Base-by-base conservation (phyloP, 2,888 invertebrate species). In the Perdita meconis region DNA sequence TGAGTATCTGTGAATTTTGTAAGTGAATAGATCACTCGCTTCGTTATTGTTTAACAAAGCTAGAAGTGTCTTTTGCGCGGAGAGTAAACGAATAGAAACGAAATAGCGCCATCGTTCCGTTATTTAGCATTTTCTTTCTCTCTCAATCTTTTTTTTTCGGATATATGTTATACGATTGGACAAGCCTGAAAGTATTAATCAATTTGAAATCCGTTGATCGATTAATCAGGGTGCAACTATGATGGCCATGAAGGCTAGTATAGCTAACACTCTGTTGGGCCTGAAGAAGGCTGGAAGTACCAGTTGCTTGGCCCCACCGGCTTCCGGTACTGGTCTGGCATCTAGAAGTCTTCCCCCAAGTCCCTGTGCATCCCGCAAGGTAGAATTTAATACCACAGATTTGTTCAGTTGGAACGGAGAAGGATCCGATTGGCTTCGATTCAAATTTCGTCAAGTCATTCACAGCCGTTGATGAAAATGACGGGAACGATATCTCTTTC, bases 251-350 rank as follows among this genome's bases (percentile, higher is more conserved):
- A 92, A 90, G 89, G 92, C 92, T 90, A 87, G 93, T 93, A 91
- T 92, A 89, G 91, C 92, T 87, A 92, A 92, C 88, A 92, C 92
- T 77, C 89, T 92, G 50, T 93, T 94, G 91, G 94, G 94, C 81
- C 93, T 96, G 85, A 95, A 95, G 92, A 93, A 96, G 84, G 95
- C 95, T 66, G 96, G 95, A 90, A 96, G 95, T 82, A 95, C 95
- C 57, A 95, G 95, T 91, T 95, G 94, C 91, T 93, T 96, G 82
- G 94, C 95, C 57, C 95, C 95, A 88, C 96, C 96, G 94, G 93
- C 86, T 92, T 89, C 92, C 80, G 89, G 90, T 84, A 87, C 86
- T 78, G 90, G 90, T 88, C 85, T 90, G 89, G 88, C 90, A 88
- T 92, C 92, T 82, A 90, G 92, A 90, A 92, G 92, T 89, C 92